Evolutionary conservation across 1,140 invertebrate genomes (phyloP).

Genomic region (Cylas formicarius): DNA sequence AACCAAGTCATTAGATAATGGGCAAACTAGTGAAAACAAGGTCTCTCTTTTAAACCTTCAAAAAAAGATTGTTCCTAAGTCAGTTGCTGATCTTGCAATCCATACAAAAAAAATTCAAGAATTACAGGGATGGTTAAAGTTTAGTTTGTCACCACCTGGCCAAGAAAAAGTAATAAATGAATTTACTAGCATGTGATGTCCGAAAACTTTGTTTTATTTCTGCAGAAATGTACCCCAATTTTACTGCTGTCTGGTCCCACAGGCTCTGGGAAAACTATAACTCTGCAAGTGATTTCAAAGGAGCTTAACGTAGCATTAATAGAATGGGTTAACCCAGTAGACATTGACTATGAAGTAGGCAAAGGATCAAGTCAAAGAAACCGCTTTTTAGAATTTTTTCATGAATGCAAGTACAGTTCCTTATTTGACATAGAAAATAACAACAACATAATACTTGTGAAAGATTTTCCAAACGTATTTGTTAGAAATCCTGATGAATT

Average conservation of each 20-base stretch:
- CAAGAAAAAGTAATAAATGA: slow-evolving; percentile 22
- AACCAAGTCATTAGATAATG: neutral
- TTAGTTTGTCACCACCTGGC: too few relatives aligned
- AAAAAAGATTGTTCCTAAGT: slow-evolving; percentile 48
- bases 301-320: slow-evolving; percentile 51
- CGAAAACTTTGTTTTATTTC: too few relatives aligned
- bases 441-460: slow-evolving; percentile 55
- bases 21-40: slow-evolving; percentile 9
- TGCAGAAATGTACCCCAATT: slow-evolving; percentile 42
- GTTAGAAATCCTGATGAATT: slow-evolving; percentile 54
- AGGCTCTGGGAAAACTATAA: slow-evolving; percentile 63
- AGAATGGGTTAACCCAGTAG: slow-evolving; percentile 68
- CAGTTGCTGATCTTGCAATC: slow-evolving; percentile 50
- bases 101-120: slow-evolving; percentile 57
- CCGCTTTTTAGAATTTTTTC: slow-evolving; percentile 59
- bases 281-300: slow-evolving; percentile 52
- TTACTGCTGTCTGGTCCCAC: slow-evolving; percentile 60
- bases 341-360: slow-evolving; percentile 45
- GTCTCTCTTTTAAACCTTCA: slow-evolving; percentile 30
- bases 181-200: too few relatives aligned
- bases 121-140: slow-evolving; percentile 35
- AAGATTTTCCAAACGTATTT: slow-evolving; percentile 69
- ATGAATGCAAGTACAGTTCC: slow-evolving; percentile 61
- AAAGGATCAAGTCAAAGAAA: slow-evolving; percentile 51
- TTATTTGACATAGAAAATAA: slow-evolving; percentile 44